A percentile compares a stretch with the other conserved stretches of the same genome.
These are phyloP conservation scores for Ganaspis brasiliensis DNA, from an alignment of 2,888 invertebrate species.

Conservation along the genomic window DNA sequence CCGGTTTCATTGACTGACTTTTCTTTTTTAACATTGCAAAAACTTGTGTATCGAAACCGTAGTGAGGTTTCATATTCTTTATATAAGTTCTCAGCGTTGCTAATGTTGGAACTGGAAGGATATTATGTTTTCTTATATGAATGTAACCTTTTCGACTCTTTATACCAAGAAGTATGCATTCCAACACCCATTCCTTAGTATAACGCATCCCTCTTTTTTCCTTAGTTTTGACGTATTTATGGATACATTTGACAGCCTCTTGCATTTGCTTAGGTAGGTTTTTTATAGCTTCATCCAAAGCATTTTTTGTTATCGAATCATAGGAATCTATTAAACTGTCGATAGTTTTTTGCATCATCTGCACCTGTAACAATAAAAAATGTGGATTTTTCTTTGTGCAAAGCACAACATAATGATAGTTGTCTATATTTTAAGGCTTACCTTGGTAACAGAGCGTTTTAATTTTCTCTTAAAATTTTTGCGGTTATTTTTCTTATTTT, in stretches of 20 bases:
- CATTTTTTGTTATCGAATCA: not conserved
- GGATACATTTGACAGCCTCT: not conserved
- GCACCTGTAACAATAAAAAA: not conserved
- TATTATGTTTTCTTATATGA: not conserved
- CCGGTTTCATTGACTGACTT: no score
- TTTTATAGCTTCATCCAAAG: not conserved
- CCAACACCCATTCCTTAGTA: not conserved
- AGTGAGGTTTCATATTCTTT: not conserved
- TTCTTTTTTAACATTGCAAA: not conserved
- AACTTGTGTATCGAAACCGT: not conserved
- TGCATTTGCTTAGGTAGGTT: not conserved
- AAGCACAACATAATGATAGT: no score
- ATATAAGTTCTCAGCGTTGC: not conserved
- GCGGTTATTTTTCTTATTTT: no score
- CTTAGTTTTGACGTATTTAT: not conserved
- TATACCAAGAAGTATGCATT: constrained; percentile 5
- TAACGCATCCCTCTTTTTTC: constrained; percentile 22
- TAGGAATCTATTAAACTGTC: not conserved
- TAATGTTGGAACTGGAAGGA: not conserved
- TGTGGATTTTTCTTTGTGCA: no score
- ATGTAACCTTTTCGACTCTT: constrained; percentile 20
- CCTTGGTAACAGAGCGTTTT: no score
- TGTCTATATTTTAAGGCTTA: no score
- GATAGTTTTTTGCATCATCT: not conserved
- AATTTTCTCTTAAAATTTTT: no score